Base-by-base conservation (phyloP, 2,113 vertebrate species). In the Nycticryphes semicollaris region DNA sequence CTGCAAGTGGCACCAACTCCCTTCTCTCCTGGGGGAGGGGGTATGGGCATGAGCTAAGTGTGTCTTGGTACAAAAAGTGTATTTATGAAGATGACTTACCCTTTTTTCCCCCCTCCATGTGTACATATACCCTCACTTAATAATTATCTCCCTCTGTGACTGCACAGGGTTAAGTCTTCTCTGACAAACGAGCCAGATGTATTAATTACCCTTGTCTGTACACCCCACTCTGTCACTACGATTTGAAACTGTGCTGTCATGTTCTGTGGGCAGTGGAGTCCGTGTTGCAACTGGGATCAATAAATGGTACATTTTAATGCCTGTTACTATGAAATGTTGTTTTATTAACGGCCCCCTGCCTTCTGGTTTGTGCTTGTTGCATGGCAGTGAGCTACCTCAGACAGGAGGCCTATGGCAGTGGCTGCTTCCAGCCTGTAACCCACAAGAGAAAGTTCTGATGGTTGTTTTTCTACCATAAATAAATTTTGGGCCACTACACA, bases 271-370 rank as follows among this genome's bases (percentile, higher is more conserved):
- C n/a, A 33, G 39, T 25, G 9, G 53, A 51, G 16, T 43, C 64
- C 76, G 62, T 76, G 45, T 24, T 94, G 91, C 43, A 70, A 16
- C 0, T 83, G 62, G 28, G 60, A 85, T 89, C 87, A 96, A 96
- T 97, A 96, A 96, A 97, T 33, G 69, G 25, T 14, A 31, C 39
- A 57, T 94, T 96, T 96, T 95, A 92, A 63, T 25, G 16, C 90
- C 56, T 60, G 3, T 23, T 81, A 27, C 56, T 81, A 5, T 28
- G 43, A 57, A 47, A 16, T 39, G n/a, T 8, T 74, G 62, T 37
- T n/a, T 78, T 45, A 13, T 78, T 81, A 23, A 48, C 5, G 45
- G 33, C 9, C 14, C 70, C 25, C 51, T 85, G 31, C 47, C 57
- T 53, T 23, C 7, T 22, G 63, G 67, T 23, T 69, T 86, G 22